phyloP scores from a whole-genome alignment of 1,140 invertebrate species.

The Cherax destructor region DNA sequence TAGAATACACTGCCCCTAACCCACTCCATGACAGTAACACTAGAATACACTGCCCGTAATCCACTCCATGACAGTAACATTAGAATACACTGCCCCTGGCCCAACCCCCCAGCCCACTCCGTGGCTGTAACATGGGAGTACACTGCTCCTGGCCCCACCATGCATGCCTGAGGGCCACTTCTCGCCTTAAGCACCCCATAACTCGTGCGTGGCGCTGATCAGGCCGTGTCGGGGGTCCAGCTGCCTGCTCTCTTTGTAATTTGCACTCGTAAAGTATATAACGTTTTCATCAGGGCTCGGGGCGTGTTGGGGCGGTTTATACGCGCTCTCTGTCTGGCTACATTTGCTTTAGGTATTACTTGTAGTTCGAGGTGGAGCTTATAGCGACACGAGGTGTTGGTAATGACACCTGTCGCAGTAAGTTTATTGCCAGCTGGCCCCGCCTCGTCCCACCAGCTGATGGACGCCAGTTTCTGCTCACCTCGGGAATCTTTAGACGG shows the following conservation, averaged over 20 bases:
- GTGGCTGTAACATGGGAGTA: not conserved
- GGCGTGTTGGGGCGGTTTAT: not conserved
- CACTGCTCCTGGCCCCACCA: not conserved
- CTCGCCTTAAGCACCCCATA: conserved; percentile 11
- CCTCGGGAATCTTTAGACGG: not conserved
- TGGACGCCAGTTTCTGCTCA: not conserved
- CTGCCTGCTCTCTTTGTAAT: conserved; percentile 3
- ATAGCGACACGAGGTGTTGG: not conserved
- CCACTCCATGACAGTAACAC: no score
- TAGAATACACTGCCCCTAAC: no score
- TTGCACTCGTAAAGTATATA: conserved; percentile 19
- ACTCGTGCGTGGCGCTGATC: conserved; percentile 4
- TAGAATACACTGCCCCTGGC: no score
- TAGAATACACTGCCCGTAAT: no score
- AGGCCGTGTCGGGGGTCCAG: not conserved
- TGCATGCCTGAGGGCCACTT: conserved; percentile 2
- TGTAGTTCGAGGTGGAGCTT: not conserved
- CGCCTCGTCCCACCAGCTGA: not conserved
- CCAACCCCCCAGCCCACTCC: no score
- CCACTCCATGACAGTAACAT: no score
- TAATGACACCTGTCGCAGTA: not conserved
- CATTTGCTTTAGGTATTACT: conserved; percentile 14
- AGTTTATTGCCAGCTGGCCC: not conserved
- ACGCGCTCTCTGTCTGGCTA: not conserved
- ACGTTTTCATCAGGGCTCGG: not conserved